Conservation (phyloP, 1,140 invertebrate genomes). For the Papilio machaon region DNA sequence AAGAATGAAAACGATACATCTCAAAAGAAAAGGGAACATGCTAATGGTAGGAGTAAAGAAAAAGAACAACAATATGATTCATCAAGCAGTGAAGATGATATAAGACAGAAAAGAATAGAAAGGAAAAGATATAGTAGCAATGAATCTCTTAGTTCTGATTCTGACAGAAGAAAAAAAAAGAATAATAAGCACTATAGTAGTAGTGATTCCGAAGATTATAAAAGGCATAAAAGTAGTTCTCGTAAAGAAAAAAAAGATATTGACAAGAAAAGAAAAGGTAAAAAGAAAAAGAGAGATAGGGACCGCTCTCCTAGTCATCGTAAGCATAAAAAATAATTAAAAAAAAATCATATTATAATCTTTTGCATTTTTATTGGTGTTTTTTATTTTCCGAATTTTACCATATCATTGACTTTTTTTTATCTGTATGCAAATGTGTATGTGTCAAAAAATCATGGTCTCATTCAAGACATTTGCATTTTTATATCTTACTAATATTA, state of each 20-base stretch:
- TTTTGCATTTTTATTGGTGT: constrained; percentile 15
- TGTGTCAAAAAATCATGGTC: too few species aligned
- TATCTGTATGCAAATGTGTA: too few species aligned
- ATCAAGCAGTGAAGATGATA: constrained; percentile 67
- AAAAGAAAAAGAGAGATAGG: constrained; percentile 79
- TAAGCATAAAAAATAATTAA: constrained; percentile 71
- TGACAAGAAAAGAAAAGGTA: constrained; percentile 80
- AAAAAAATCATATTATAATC: not conserved
- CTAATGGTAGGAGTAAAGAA: constrained; percentile 56
- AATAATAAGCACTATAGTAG: constrained; percentile 52
- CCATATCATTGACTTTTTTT: not conserved
- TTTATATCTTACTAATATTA: too few species aligned
- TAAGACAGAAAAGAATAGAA: constrained; percentile 70
- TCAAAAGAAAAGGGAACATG: constrained; percentile 45
- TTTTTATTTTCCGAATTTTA: not conserved
- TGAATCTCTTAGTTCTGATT: constrained; percentile 72
- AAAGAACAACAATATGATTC: constrained; percentile 55
- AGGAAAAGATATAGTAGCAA: constrained; percentile 78
- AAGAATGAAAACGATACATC: constrained; percentile 48
- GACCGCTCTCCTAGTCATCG: constrained; percentile 75
- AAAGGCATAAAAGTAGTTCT: constrained; percentile 54
- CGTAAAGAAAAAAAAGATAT: constrained; percentile 71
- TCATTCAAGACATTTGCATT: too few species aligned
- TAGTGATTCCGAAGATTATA: constrained; percentile 53
- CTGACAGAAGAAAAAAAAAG: constrained; percentile 70